Conservation (phyloP, 2,888 invertebrate genomes). For the Ennomos quercinarius region DNA sequence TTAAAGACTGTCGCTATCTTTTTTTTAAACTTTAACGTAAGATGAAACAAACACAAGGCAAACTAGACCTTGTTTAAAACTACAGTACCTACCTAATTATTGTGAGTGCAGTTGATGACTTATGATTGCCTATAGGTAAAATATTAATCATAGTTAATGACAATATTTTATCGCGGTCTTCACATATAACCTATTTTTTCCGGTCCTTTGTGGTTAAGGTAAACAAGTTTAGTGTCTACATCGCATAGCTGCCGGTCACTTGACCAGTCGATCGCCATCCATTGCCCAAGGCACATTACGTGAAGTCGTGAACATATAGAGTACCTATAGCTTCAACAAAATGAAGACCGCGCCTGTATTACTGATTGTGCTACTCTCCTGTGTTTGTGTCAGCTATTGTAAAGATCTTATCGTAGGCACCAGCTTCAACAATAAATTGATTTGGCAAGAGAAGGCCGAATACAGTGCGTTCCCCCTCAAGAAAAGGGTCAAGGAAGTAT, state of each 20-base stretch:
- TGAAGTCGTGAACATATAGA: slow-evolving; percentile 39
- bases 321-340: slow-evolving; percentile 41
- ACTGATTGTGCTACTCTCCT: slow-evolving; percentile 60
- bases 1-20: too few relatives aligned
- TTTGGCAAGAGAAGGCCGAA: slow-evolving; percentile 75
- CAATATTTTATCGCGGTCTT: slow-evolving; percentile 17
- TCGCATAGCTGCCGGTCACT: slow-evolving; percentile 12
- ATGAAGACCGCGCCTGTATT: slow-evolving; percentile 69
- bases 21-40: too few relatives aligned
- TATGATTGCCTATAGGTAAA: too few relatives aligned
- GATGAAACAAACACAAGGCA: too few relatives aligned
- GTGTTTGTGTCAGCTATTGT: slow-evolving; percentile 60
- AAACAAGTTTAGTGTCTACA: slow-evolving; percentile 55
- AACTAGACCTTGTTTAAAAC: too few relatives aligned
- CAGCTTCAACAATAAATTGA: slow-evolving; percentile 72
- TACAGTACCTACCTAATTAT: not conserved
- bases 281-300: slow-evolving; percentile 56
- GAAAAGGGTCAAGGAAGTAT: slow-evolving; percentile 78
- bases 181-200: slow-evolving; percentile 55
- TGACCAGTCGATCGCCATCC: slow-evolving; percentile 58
- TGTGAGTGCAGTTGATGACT: slow-evolving; percentile 17
- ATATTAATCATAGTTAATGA: too few relatives aligned
- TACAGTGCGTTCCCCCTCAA: slow-evolving; percentile 76
- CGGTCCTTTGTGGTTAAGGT: slow-evolving; percentile 56
- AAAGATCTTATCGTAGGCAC: slow-evolving; percentile 78